Evolutionary conservation across 2,888 invertebrate species (phyloP), one percentile per base, ranked within the genome.

Genomic region (Heliconius hortense): DNA sequence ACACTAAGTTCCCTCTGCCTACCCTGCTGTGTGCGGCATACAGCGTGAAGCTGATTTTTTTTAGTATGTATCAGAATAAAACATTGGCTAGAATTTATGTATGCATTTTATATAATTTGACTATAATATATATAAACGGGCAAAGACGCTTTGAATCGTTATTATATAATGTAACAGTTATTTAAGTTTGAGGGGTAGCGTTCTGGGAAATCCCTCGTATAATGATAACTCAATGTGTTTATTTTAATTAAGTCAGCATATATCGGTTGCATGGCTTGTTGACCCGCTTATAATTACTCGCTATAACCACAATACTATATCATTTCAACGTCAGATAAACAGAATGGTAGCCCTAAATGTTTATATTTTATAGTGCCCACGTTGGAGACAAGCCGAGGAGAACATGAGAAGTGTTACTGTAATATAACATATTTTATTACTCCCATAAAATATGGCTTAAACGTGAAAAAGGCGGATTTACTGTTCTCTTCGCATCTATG

Each of bases 391-490:
- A 70, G 39, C 70, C n/a, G 59, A 35, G 1, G 24, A 59, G 71
- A 71, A 71, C 71, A 71, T 21, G 60, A 35, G 71, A 60, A 60
- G 39, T 71, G 39, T 71, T 26, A 39, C 26, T 43, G 60, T 43
- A 39, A 60, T 60, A 71, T 70, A 60, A 59, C 59, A 60, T 60
- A 43, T 71, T 71, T 71, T 71, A 71, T 71, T 60, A 59, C 39
- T 8, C 31, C 31, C 21, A 60, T 59, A 71, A 71, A 43, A 60
- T 60, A 26, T 60, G 59, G 26, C 26, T 18, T 71, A 43, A 62
- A 39, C 60, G 28, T 60, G 71, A 62, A 71, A 71, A 71, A 35
- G 60, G 11, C 26, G 71, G 71, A 43, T 60, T 71, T 71, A 39
- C 28, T 56, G 56, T 56, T 56, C 56, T 56, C 56, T 71, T 26